Conservation (phyloP, 2,797 vertebrate genomes). For the Muscicapa comitata region DNA sequence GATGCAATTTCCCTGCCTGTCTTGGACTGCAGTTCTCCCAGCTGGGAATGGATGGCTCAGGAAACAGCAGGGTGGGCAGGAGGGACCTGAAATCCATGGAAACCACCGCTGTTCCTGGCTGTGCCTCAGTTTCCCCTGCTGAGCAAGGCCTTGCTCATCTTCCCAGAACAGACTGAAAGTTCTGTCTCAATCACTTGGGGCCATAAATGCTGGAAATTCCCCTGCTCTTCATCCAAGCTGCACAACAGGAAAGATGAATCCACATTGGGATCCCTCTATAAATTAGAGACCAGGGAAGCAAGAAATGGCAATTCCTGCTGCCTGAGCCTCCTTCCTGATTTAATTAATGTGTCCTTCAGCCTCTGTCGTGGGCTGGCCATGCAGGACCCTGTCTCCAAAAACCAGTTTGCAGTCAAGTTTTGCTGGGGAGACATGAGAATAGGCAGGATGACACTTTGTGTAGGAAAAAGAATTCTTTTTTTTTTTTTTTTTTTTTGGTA, state of each 20-base stretch:
- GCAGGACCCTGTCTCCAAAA: neutral
- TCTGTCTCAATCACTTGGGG: neutral
- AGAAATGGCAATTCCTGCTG: neutral
- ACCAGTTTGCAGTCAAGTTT: neutral
- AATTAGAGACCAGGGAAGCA: neutral
- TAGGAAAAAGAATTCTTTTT: neutral
- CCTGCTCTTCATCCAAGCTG: neutral
- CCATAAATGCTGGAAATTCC: neutral
- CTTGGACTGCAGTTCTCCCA: no score
- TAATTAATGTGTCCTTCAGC: neutral
- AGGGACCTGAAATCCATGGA: neutral
- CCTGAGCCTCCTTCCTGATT: neutral
- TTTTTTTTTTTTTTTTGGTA: neutral
- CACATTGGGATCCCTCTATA: neutral
- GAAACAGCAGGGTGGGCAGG: neutral
- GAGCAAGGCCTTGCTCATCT: neutral
- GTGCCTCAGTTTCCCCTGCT: neutral
- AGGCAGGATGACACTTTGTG: neutral
- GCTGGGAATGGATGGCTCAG: neutral
- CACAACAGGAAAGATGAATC: fast-evolving
- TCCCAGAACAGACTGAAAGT: neutral
- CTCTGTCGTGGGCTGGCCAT: no score
- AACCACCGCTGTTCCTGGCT: fast-evolving
- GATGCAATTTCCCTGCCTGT: neutral
- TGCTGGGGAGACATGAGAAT: neutral